Evolutionary conservation across 2,888 invertebrate species (phyloP).

Genomic region (Ichneumon xanthorius): DNA sequence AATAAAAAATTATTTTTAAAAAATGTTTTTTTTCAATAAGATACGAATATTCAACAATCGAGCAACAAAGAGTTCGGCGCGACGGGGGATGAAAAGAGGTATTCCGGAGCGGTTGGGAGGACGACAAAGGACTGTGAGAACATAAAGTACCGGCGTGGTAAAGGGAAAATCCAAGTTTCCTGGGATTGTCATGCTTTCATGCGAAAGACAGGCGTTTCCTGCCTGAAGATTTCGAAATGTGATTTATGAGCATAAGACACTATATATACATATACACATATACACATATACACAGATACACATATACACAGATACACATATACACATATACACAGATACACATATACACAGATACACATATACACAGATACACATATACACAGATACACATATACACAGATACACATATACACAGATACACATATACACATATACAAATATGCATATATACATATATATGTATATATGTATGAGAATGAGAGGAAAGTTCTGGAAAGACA

Average conservation of each 20-base stretch:
- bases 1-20: too few relatives aligned
- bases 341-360: too few relatives aligned
- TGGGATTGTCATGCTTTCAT: conserved; percentile 55
- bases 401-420: too few relatives aligned
- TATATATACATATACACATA: background rate
- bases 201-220: conserved; percentile 66
- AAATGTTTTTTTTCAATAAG: too few relatives aligned
- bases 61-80: background rate
- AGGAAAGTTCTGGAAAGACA: conserved; percentile 50
- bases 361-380: background rate
- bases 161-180: conserved; percentile 45
- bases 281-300: too few relatives aligned
- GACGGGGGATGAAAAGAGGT: conserved; percentile 33
- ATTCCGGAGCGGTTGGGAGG: conserved; percentile 52
- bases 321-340: too few relatives aligned
- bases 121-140: conserved; percentile 44
- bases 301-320: too few relatives aligned
- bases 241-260: conserved; percentile 77
- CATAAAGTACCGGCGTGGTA: conserved; percentile 38
- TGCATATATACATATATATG: too few relatives aligned
- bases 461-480: conserved; percentile 40
- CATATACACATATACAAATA: background rate
- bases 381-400: background rate
- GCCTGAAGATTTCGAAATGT: conserved; percentile 77
- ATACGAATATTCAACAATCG: background rate